Conservation (phyloP, 2,888 invertebrate genomes). For the Thymelicus acteon region DNA sequence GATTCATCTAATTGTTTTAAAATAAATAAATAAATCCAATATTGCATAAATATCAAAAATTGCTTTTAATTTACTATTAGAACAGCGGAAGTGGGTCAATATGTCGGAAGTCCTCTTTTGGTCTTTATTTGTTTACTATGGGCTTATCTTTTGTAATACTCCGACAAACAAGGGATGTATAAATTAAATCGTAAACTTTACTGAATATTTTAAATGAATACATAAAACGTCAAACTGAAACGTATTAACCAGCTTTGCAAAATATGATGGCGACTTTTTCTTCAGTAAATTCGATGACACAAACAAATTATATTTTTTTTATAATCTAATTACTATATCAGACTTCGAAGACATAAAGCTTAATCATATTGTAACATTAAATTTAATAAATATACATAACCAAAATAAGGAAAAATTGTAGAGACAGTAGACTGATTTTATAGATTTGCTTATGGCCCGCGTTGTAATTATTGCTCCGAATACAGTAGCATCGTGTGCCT, state of each 20-base stretch:
- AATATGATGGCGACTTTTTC: too few relatives aligned
- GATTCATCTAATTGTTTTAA: slow-evolving; percentile 79
- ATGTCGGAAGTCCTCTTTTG: background rate
- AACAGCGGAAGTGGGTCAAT: slow-evolving; percentile 15
- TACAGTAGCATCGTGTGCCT: background rate
- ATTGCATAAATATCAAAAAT: slow-evolving; percentile 70
- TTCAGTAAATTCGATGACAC: too few relatives aligned
- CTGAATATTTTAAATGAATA: too few relatives aligned
- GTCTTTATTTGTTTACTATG: background rate
- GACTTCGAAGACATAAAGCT: slow-evolving; percentile 36
- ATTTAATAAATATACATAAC: slow-evolving; percentile 24
- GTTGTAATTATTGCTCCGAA: background rate
- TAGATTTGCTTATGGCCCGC: background rate
- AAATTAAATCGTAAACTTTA: too few relatives aligned
- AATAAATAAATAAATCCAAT: slow-evolving; percentile 76
- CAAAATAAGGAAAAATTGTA: slow-evolving; percentile 18
- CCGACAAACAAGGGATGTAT: background rate
- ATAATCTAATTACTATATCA: slow-evolving; percentile 31
- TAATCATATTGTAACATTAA: slow-evolving; percentile 28
- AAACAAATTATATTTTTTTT: slow-evolving; percentile 15
- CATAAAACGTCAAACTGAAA: too few relatives aligned
- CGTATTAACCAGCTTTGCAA: too few relatives aligned
- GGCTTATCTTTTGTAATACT: slow-evolving; percentile 13
- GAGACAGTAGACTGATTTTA: slow-evolving; percentile 16
- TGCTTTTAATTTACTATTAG: slow-evolving; percentile 43